Evolutionary conservation across 2,113 vertebrate species (phyloP).

Genomic region (Petaurus breviceps): DNA sequence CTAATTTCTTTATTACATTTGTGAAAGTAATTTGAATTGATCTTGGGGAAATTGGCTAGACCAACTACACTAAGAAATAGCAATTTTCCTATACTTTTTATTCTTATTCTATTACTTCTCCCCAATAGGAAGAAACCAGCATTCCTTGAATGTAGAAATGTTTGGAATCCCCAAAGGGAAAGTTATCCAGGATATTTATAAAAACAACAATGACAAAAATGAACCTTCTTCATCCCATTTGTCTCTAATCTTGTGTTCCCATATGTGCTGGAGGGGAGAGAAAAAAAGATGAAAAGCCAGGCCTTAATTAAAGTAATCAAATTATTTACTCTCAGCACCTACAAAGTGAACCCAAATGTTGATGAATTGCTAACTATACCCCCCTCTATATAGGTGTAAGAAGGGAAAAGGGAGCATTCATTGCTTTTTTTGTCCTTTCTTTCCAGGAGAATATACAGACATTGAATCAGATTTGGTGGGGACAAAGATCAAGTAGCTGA

Average conservation of each 20-base stretch:
- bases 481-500: neutral
- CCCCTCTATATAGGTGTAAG: neutral
- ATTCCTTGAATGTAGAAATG: neutral
- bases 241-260: neutral
- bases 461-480: neutral
- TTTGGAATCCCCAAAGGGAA: neutral
- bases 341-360: neutral
- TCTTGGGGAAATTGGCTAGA: neutral
- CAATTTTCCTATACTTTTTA: neutral
- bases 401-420: neutral
- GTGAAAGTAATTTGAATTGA: neutral
- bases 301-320: neutral
- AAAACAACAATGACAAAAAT: neutral
- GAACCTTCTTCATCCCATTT: neutral
- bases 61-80: conserved; percentile 15
- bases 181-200: neutral
- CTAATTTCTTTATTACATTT: conserved; percentile 5
- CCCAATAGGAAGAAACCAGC: neutral
- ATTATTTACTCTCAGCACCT: neutral
- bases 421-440: neutral
- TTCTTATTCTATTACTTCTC: neutral
- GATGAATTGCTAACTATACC: neutral
- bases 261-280: neutral
- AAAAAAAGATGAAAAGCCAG: neutral
- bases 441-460: neutral